Conservation (phyloP, 2,888 invertebrate species). For the Aporophyla lueneburgensis region DNA sequence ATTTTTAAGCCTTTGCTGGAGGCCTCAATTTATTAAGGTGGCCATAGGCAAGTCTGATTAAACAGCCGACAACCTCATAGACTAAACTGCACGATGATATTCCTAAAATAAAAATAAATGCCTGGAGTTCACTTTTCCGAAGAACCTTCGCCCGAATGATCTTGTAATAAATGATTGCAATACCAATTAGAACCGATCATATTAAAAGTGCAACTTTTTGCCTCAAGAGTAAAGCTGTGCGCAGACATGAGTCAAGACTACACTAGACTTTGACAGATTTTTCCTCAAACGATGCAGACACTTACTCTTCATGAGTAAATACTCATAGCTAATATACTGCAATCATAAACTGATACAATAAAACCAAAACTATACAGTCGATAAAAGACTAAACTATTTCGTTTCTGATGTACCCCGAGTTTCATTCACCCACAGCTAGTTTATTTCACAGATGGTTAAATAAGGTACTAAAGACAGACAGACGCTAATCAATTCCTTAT, state of each 20-base stretch:
- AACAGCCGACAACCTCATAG: too few species aligned
- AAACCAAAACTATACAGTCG: background rate
- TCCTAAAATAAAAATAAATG: background rate
- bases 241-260: background rate
- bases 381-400: background rate
- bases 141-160: background rate
- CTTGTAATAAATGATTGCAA: background rate
- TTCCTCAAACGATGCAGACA: background rate
- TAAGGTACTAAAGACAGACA: constrained; percentile 6
- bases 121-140: background rate
- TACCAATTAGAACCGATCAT: background rate
- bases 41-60: too few species aligned
- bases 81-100: too few species aligned
- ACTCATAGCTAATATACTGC: background rate
- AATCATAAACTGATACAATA: background rate
- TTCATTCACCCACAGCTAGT: background rate
- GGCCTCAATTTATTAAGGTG: too few species aligned
- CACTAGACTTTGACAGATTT: background rate
- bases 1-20: too few species aligned
- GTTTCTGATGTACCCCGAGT: background rate
- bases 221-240: background rate
- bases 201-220: background rate
- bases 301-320: background rate
- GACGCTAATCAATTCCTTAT: constrained; percentile 28
- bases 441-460: constrained; percentile 8